phyloP scores from a whole-genome alignment of 2,888 invertebrate species.

The Eristalinus aeneus region DNA sequence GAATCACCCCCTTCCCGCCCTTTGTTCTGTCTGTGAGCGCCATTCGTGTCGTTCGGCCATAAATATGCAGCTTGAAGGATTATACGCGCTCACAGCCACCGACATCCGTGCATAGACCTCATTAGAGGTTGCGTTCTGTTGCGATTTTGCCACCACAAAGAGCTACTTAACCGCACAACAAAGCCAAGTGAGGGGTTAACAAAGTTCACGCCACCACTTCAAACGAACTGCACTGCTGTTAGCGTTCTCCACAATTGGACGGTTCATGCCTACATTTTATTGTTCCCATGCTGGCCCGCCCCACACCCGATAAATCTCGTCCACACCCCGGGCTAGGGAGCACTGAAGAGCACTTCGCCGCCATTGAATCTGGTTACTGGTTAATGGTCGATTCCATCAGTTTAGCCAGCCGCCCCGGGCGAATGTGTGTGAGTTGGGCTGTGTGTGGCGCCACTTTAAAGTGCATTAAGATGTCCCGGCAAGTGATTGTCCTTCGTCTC shows the following conservation, averaged over 20 bases:
- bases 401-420: neutral
- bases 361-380: slow-evolving; percentile 27
- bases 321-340: neutral
- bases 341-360: slow-evolving; percentile 16
- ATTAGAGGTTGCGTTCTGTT: neutral
- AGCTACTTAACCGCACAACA: neutral
- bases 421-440: neutral
- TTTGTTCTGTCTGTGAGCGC: neutral
- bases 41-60: neutral
- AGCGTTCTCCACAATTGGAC: neutral
- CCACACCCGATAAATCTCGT: neutral
- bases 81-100: neutral
- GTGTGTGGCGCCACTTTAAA: slow-evolving; percentile 47
- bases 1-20: neutral
- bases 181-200: neutral
- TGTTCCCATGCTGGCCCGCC: neutral
- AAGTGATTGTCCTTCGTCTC: slow-evolving; percentile 14
- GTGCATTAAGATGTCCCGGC: slow-evolving; percentile 52
- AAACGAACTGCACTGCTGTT: neutral
- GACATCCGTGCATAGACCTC: neutral
- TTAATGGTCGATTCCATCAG: slow-evolving; percentile 44
- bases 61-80: neutral
- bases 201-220: neutral
- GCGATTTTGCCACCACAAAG: neutral
- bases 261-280: neutral